phyloP scores from a whole-genome alignment of 1,140 invertebrate genomes.

The Drosophila serrata region DNA sequence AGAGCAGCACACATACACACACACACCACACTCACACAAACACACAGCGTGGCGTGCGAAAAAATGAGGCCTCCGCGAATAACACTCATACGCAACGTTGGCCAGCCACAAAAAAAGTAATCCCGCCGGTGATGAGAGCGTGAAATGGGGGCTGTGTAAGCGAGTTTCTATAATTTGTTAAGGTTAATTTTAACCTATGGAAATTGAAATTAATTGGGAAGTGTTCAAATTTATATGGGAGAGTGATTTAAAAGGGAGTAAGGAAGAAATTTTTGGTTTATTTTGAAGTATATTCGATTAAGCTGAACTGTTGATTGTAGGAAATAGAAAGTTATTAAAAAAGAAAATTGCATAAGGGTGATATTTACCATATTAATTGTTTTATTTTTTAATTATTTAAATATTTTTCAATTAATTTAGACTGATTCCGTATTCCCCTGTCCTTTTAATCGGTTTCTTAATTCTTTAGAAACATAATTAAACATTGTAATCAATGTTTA shows the following conservation, averaged over 20 bases:
- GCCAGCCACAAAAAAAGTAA: constrained; percentile 33
- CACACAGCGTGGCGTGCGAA: constrained; percentile 55
- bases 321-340: neutral
- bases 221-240: neutral
- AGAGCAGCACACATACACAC: constrained; percentile 33
- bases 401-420: neutral
- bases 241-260: neutral
- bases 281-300: neutral
- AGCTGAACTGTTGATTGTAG: neutral
- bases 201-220: neutral
- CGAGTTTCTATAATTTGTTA: neutral
- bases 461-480: too few species aligned
- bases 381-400: neutral
- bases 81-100: constrained; percentile 25
- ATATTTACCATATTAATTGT: neutral
- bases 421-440: neutral
- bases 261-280: neutral
- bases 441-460: too few species aligned
- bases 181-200: neutral
- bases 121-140: constrained; percentile 20
- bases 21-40: constrained; percentile 48
- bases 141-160: neutral
- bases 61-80: constrained; percentile 51
- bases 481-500: too few species aligned
- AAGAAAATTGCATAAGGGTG: neutral